These are phyloP conservation scores for Andricus grossulariae DNA, from an alignment of 1,140 invertebrate species.

Conservation along the genomic window DNA sequence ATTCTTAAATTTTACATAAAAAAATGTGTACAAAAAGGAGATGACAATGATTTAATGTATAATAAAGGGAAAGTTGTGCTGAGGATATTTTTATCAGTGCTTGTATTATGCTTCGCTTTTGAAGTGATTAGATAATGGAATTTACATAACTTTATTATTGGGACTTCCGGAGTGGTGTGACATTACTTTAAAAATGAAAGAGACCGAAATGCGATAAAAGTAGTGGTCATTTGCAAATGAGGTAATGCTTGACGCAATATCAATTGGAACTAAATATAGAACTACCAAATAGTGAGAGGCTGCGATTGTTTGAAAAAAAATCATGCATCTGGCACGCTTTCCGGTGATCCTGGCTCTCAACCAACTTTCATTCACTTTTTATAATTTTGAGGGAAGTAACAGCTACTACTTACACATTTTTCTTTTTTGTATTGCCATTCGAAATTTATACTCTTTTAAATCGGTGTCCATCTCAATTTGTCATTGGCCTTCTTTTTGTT, in stretches of 20 bases:
- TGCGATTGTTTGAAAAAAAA: constrained; percentile 4
- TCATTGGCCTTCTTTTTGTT: no score
- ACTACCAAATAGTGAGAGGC: not conserved
- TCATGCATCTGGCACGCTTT: constrained; percentile 2
- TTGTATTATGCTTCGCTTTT: not conserved
- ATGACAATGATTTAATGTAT: not conserved
- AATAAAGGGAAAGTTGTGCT: constrained; percentile 6
- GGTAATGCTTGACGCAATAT: not conserved
- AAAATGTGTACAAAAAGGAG: not conserved
- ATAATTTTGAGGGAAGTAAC: not conserved
- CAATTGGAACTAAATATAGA: constrained; percentile 20
- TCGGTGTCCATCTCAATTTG: no score
- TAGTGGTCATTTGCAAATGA: constrained; percentile 20
- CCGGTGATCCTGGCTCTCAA: not conserved
- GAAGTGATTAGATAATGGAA: constrained; percentile 17
- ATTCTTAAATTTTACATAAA: no score
- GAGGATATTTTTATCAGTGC: not conserved
- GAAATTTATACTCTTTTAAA: no score
- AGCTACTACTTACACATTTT: not conserved
- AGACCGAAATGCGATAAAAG: constrained; percentile 15
- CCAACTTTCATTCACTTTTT: not conserved
- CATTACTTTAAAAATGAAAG: not conserved
- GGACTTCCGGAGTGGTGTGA: not conserved
- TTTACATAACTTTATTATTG: constrained; percentile 27
- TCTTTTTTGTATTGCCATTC: not conserved